These are phyloP conservation scores for Leptoclinus maculatus DNA, from an alignment of 2,797 vertebrate species.

Conservation along the genomic window DNA sequence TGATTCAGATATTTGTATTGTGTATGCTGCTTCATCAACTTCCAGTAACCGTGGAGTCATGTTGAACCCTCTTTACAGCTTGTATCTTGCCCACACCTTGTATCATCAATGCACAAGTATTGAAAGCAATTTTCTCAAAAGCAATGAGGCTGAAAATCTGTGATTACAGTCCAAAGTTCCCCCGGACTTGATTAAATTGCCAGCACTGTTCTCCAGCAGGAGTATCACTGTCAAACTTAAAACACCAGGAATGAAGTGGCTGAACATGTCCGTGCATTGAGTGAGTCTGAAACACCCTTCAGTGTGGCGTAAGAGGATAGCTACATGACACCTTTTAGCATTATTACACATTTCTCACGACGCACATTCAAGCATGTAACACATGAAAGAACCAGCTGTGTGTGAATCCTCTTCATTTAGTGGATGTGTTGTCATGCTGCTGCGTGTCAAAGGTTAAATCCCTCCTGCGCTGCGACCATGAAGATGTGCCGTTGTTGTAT, in stretches of 20 bases:
- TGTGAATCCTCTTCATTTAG: conserved; percentile 32
- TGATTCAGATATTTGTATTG: not conserved
- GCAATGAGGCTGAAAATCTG: conserved; percentile 5
- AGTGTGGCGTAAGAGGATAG: not conserved
- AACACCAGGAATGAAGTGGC: conserved; percentile 25
- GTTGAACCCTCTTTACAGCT: not conserved
- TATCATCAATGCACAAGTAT: not conserved
- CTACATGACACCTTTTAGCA: conserved; percentile 34
- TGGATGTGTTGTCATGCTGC: conserved; percentile 27
- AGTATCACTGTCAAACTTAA: conserved; percentile 16
- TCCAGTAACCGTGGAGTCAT: not conserved
- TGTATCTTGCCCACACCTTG: not conserved
- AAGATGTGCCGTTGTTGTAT: conserved; percentile 26
- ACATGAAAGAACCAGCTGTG: conserved; percentile 55
- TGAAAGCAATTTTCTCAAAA: conserved; percentile 1
- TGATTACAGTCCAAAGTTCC: not conserved
- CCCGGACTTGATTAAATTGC: conserved; percentile 20
- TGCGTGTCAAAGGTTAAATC: conserved; percentile 40
- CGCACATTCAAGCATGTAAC: conserved; percentile 35
- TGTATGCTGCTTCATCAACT: not conserved
- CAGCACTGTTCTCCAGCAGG: not conserved
- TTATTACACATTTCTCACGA: conserved; percentile 22
- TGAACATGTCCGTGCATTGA: conserved; percentile 4
- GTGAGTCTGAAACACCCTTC: not conserved
- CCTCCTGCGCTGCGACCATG: not conserved